Evolutionary conservation across 1,140 invertebrate species (phyloP).

Genomic region (Drosophila nebulosa): DNA sequence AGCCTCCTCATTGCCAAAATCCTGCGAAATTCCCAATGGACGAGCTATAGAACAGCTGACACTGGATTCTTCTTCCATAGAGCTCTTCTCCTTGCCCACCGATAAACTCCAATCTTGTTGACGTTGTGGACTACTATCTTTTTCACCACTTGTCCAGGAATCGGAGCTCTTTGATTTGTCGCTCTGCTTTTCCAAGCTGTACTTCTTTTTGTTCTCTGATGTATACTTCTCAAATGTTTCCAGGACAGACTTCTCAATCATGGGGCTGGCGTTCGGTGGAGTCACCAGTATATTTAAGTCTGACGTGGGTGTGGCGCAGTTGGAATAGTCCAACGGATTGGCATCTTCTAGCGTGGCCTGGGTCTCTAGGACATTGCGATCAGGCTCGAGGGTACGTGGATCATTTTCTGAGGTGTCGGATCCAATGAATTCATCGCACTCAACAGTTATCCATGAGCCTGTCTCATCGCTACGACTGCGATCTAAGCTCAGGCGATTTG

Average conservation of each 20-base stretch:
- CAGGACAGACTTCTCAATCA: slow-evolving; percentile 74
- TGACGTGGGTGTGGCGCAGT: slow-evolving; percentile 75
- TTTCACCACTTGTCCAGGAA: slow-evolving; percentile 84
- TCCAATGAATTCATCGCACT: slow-evolving; percentile 84
- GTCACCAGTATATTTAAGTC: slow-evolving; percentile 74
- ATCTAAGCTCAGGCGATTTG: slow-evolving; percentile 73
- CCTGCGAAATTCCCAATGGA: slow-evolving; percentile 88
- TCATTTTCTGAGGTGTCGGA: slow-evolving; percentile 82
- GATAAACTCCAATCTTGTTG: slow-evolving; percentile 81
- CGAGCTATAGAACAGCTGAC: slow-evolving; percentile 89
- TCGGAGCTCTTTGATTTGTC: slow-evolving; percentile 86
- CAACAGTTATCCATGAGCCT: slow-evolving; percentile 83
- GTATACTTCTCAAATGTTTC: slow-evolving; percentile 72
- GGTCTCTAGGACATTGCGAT: slow-evolving; percentile 73
- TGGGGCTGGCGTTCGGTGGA: slow-evolving; percentile 74
- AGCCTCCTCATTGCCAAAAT: slow-evolving; percentile 84
- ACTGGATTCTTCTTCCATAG: slow-evolving; percentile 88
- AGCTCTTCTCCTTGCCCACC: slow-evolving; percentile 83
- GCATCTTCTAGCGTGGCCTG: slow-evolving; percentile 78
- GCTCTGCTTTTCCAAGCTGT: slow-evolving; percentile 84
- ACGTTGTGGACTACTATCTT: slow-evolving; percentile 82
- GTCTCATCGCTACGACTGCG: slow-evolving; percentile 84
- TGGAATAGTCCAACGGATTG: slow-evolving; percentile 69
- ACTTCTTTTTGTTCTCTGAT: slow-evolving; percentile 68
- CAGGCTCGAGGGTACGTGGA: slow-evolving; percentile 62